phyloP scores from a whole-genome alignment of 2,888 invertebrate species.

The Branchellion lobata region DNA sequence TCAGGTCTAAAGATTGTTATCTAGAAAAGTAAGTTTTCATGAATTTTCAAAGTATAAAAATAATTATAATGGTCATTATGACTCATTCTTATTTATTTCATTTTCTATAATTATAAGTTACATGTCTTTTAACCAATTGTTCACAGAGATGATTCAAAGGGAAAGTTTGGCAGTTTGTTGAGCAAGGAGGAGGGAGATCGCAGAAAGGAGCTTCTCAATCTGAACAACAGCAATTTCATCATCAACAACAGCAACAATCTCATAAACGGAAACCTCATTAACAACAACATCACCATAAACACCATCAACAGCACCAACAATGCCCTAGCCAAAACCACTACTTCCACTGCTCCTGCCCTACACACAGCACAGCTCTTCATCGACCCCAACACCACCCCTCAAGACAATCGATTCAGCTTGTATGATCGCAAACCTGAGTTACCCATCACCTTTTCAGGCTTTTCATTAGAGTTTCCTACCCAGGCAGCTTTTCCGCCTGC shows the following conservation, averaged over 20 bases:
- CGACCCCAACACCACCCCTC: not conserved
- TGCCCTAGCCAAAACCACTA: not conserved
- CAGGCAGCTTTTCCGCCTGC: conserved; percentile 39
- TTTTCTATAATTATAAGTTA: too few species aligned
- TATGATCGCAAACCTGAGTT: conserved; percentile 39
- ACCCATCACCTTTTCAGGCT: conserved; percentile 39
- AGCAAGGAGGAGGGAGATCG: not conserved
- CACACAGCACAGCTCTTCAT: conserved; percentile 13
- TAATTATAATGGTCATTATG: too few species aligned
- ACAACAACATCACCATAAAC: conserved; percentile 19
- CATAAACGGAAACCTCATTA: not conserved
- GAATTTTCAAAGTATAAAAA: too few species aligned
- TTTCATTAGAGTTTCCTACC: conserved; percentile 27
- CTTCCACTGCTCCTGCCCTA: not conserved
- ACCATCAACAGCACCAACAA: conserved; percentile 12
- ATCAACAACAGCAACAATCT: conserved; percentile 18
- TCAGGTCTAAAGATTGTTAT: conserved; percentile 37
- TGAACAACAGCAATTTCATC: conserved; percentile 5
- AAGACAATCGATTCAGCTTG: conserved; percentile 8
- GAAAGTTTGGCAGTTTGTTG: not conserved
- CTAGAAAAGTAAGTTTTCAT: conserved; percentile 31
- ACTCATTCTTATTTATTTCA: too few species aligned
- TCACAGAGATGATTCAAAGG: not conserved
- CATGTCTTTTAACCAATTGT: too few species aligned
- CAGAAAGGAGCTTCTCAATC: conserved; percentile 7